Evolutionary conservation across 2,113 vertebrate species (phyloP), one percentile per base, ranked within the genome.

Genomic region (Antechinus stuartii): DNA sequence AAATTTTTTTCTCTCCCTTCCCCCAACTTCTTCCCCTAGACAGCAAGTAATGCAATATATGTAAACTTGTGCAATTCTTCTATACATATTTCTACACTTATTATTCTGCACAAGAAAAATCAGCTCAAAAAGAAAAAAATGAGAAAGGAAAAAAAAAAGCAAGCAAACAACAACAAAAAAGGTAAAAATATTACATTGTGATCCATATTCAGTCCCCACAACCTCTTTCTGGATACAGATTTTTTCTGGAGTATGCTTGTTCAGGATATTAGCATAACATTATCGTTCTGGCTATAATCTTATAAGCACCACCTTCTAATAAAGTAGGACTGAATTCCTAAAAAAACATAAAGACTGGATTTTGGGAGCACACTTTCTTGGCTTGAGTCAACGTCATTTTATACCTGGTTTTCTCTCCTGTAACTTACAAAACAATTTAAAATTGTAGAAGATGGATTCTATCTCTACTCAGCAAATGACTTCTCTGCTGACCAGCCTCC

Each of bases 301-400:
- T 68, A n/a, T 42, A 76, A 22, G 68, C 35, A 76, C 14, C 6
- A n/a, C 19, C n/a, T 84, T 84, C 68, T 84, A 42, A 42, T 42
- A 27, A n/a, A 23, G 50, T 91, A 89, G 42, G 5, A 24, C 94
- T 92, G 35, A 1, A 54, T 7, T 49, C 12, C 50, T 94, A 30
- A 93, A 96, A 89, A 46, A 27, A n/a, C 35, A 49, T 50, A 54
- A 91, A 90, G 4, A 16, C 68, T 24, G 84, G 14, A 27, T 76
- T 96, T 49, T 11, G 61, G 12, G n/a, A 94, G 30, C 14, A 93
- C 53, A 90, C 53, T 96, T 93, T 95, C 52, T 91, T 97, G 50
- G 16, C 91, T 57, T 35, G 93, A 91, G 52, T 57, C 54, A 56
- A 47, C 53, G 91, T 25, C 8, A 93, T 94, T 97, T 91, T 93